These are phyloP conservation scores for Emydura subglobosa DNA, from an alignment of 2,113 vertebrate genomes.

Conservation along the genomic window DNA sequence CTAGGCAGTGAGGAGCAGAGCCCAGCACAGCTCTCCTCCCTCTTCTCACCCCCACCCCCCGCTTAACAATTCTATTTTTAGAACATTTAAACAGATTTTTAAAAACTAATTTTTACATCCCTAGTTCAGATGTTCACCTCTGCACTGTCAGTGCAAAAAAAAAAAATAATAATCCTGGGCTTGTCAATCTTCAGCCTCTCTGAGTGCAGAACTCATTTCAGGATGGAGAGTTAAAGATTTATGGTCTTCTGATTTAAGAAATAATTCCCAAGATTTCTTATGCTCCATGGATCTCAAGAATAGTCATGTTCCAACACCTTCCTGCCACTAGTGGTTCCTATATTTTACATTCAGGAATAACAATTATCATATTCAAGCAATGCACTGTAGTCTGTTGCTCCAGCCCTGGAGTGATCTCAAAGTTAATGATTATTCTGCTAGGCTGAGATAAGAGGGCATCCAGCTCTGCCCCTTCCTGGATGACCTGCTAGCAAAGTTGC, in stretches of 20 bases:
- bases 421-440: conserved; percentile 23
- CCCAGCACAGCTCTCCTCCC: no score
- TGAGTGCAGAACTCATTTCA: not conserved
- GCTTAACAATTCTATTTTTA: no score
- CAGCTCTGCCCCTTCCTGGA: conserved; percentile 4
- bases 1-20: no score
- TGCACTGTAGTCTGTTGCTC: not conserved
- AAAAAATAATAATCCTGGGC: not conserved
- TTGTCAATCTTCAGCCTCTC: not conserved
- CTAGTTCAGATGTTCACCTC: not conserved
- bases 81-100: no score
- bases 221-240: not conserved
- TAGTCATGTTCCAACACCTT: not conserved
- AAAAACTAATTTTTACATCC: no score
- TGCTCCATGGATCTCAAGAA: not conserved
- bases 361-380: not conserved
- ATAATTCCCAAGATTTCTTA: not conserved
- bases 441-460: conserved; percentile 15
- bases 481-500: not conserved
- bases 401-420: not conserved
- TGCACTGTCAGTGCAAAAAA: not conserved
- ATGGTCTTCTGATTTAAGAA: not conserved
- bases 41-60: no score
- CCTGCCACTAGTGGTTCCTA: not conserved
- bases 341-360: not conserved